Evolutionary conservation across 2,888 invertebrate genomes (phyloP), one percentile per base, ranked within the genome.

Genomic region (Tenthredo scrophulariae): DNA sequence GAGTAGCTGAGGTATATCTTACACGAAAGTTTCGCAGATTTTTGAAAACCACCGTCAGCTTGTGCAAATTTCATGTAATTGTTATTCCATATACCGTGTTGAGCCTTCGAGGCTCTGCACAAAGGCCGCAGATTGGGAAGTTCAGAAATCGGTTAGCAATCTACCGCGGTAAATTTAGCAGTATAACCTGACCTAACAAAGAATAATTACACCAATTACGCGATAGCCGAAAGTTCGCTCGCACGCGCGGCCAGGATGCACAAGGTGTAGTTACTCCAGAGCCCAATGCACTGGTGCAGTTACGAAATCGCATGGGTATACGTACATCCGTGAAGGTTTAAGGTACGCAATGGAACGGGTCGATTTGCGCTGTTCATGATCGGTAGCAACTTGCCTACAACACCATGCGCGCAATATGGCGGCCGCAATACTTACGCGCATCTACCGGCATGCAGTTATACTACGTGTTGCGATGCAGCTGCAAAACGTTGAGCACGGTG

Each of bases 141-240:
- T 67, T 33, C 15, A 67, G 67, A 67, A 67, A 67, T 67, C 33
- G 67, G 67, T 67, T 33, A 67, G 67, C 67, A 33, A 67, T 67
- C 67, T 67, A 33, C 67, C 67, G 29, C 67, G 33, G 29, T 33
- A 26, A 33, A 33, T 67, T 67, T 33, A 18, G 33, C 67, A 67
- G 67, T 33, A 67, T 33, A 67, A 33, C 33, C 67, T 40, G 43
- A 74, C 22, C 74, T 46, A 74, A 74, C 74, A 74, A 74, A 74
- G 43, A 74, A 74, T 74, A 74, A 74, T 74, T 74, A 40, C 74
- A 74, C 46, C 74, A 74, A 74, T 74, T 74, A 74, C 40, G 43
- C 5, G 40, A 74, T 74, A 74, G 43, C 74, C 40, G 43, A 22
- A 43, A 40, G 40, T 40, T 13, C 26, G 40, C 40, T 74, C 10